Base-by-base conservation (phyloP, 2,113 vertebrate species). In the Malurus alboscapulatus region DNA sequence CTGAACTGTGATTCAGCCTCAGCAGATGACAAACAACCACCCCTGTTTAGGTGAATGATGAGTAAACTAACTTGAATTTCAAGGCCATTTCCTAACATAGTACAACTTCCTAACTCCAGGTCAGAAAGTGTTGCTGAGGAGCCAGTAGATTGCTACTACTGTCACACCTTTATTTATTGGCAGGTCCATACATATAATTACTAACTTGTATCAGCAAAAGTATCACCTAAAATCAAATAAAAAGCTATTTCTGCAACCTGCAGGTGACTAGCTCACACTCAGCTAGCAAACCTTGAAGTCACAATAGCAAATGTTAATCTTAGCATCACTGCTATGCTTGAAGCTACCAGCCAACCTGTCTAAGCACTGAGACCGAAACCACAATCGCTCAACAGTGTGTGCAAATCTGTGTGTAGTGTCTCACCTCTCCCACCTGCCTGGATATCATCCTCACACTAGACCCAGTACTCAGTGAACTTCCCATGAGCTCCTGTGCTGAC, bases 351-450 rank as follows among this genome's bases (percentile, higher is more conserved):
- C 27, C 45, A 76, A 40, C 47, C 38, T 0, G 5, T 22, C 25
- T 42, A 2, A 3, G 30, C n/a, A 44, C 6, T 1, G 6, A 44
- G n/a, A 61, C 12, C 0, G 0, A 55, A 79, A 59, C 32, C 0
- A 1, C 24, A n/a, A 4, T 10, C 68, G 38, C 27, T 24, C 40
- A 55, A 18, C 45, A 80, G 27, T 1, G 17, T 0, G 2, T 30
- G 18, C 36, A 48, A 44, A 61, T 29, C 34, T 1, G 0, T 7
- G 10, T 22, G 21, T 19, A 26, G 27, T 17, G 24, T 81, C 42
- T 62, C 29, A 54, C 4, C 27, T 48, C 12, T 75, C 40, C 21
- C 34, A 29, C 27, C 22, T 61, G 32, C 44, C n/a, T 27, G 30
- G 55, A 30, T 32, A 27, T 59, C 17, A 19, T n/a, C 12, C n/a